A percentile compares a stretch with the other conserved stretches of the same genome.
Evolutionary conservation across 2,113 vertebrate genomes (phyloP).

Genomic region (Arenaria interpres): DNA sequence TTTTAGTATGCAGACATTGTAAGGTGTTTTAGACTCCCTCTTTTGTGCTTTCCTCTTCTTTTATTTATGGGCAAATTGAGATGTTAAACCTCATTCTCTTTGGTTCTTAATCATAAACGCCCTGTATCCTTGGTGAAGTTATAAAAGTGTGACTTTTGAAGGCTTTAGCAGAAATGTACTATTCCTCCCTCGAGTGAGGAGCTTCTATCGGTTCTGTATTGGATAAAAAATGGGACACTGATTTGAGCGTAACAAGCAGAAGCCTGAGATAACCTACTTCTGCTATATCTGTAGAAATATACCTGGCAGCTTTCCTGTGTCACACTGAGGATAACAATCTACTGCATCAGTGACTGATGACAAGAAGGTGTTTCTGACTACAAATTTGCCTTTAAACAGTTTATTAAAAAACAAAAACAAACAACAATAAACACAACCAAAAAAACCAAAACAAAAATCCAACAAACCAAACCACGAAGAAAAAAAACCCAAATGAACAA

Average conservation of each 20-base stretch:
- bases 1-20: background rate
- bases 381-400: background rate
- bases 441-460: background rate
- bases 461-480: background rate
- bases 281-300: background rate
- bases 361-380: background rate
- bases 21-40: background rate
- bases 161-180: background rate
- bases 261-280: conserved; percentile 31
- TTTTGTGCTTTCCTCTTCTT: background rate
- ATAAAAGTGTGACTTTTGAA: background rate
- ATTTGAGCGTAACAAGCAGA: background rate
- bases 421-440: too few relatives aligned
- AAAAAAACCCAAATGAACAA: background rate
- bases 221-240: conserved; percentile 33
- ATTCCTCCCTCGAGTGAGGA: background rate
- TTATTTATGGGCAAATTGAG: background rate
- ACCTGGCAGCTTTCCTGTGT: conserved; percentile 13
- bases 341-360: background rate
- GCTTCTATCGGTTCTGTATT: background rate
- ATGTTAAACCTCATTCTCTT: background rate
- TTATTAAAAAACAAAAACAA: background rate
- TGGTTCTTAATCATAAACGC: background rate
- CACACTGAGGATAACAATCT: background rate
- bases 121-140: background rate